phyloP scores from a whole-genome alignment of 2,888 invertebrate genomes.

The Agrenia bidenticulata region DNA sequence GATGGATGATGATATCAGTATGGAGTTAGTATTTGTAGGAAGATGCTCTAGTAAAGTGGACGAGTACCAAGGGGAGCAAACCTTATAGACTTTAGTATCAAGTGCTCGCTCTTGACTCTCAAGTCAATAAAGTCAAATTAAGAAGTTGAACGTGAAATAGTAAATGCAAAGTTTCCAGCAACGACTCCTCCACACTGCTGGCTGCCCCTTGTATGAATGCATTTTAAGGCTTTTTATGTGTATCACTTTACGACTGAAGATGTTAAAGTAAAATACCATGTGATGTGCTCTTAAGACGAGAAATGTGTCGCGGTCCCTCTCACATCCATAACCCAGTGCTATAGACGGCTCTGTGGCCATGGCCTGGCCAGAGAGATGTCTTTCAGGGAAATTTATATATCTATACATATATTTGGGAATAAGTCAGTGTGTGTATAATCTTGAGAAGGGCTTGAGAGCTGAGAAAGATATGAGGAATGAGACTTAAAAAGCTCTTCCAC shows the following conservation, averaged over 20 bases:
- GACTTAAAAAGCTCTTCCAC: slow-evolving; percentile 5
- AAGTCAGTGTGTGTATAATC: too few species aligned
- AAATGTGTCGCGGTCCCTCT: slow-evolving; percentile 41
- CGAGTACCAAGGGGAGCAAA: too few species aligned
- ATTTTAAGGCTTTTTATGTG: slow-evolving; percentile 37
- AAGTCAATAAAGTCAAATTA: slow-evolving; percentile 53
- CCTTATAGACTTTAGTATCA: too few species aligned
- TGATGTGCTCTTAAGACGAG: slow-evolving; percentile 39
- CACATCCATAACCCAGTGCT: too few species aligned
- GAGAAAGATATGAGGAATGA: slow-evolving; percentile 3
- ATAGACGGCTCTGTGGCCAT: too few species aligned
- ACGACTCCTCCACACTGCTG: neutral
- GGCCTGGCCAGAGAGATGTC: too few species aligned
- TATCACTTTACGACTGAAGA: slow-evolving; percentile 43
- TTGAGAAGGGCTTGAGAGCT: neutral
- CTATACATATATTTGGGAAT: too few species aligned
- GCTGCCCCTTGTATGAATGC: slow-evolving; percentile 24
- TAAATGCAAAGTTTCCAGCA: slow-evolving; percentile 3
- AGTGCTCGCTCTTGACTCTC: slow-evolving; percentile 25
- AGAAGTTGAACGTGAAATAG: slow-evolving; percentile 42
- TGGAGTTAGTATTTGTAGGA: neutral
- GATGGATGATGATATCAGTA: neutral
- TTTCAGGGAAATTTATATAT: too few species aligned
- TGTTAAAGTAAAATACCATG: slow-evolving; percentile 42
- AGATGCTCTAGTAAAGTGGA: too few species aligned